Base-by-base conservation (phyloP, 2,888 invertebrate species). In the Acholoe squamosa region DNA sequence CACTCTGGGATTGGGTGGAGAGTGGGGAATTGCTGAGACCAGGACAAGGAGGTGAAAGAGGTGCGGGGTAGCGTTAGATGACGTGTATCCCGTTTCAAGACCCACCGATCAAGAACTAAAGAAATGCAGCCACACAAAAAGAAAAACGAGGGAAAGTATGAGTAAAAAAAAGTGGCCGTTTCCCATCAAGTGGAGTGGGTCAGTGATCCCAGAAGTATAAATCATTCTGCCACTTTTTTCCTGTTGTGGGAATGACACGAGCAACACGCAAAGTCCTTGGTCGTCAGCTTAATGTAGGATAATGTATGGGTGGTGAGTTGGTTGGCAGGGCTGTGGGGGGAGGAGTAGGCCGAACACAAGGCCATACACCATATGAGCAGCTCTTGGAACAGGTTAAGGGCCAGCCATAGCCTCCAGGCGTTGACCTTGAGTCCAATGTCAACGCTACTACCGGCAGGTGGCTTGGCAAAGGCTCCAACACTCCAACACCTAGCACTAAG, bases 201-300 rank as follows among this genome's bases (percentile, higher is more conserved):
- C 22, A n/a, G 61, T 14, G 61, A 61, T n/a, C 61, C 61, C 61
- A 7, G 61, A 61, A 61, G 61, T 61, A 61, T 61, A 61, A 61
- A 61, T 61, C 61, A 61, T n/a, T 61, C 61, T 61, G 43, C 43
- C 43, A 61, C n/a, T 61, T 61, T 61, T 61, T 61, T 61, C 61
- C 61, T 61, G 61, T 43, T 43, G 43, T 43, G 61, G 61, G 61
- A 61, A 61, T 61, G 61, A n/a, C 61, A 19, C 22, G 22, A n/a
- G 61, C 22, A n/a, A n/a, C 61, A 61, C 61, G 61, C 61, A 61
- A 61, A 43, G 5, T 43, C 5, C 43, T 43, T 43, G 43, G 43
- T 43, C 5, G 43, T 3, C 43, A 43, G 43, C 43, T 43, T 10
- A 43, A 43, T 43, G 43, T 43, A 43, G 43, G 43, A 43, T 43